Conservation (phyloP, 2,888 invertebrate genomes). For the Andrena dorsata region DNA sequence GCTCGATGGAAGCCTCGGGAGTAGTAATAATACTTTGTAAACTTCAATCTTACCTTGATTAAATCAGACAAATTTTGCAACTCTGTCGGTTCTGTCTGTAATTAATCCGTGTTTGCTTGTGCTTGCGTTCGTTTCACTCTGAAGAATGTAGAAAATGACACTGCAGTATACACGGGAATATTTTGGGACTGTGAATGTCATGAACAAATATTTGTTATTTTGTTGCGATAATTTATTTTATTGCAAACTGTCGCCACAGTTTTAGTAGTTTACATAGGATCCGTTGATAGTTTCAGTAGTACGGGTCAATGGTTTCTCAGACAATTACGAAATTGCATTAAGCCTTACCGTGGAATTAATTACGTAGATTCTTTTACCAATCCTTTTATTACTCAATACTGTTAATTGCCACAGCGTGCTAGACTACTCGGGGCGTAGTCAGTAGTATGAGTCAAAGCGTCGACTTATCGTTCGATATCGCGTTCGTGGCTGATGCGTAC, state of each 20-base stretch:
- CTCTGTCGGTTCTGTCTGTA: neutral
- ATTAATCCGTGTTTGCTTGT: slow-evolving; percentile 26
- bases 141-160: neutral
- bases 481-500: too few relatives aligned
- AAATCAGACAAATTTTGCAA: slow-evolving; percentile 18
- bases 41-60: slow-evolving; percentile 37
- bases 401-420: neutral
- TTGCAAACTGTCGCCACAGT: neutral
- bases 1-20: slow-evolving; percentile 19
- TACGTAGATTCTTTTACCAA: neutral
- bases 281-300: neutral
- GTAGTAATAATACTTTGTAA: slow-evolving; percentile 40
- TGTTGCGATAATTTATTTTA: neutral
- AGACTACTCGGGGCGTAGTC: neutral
- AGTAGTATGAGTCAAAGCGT: slow-evolving; percentile 8
- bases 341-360: neutral
- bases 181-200: neutral
- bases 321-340: neutral
- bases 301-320: slow-evolving; percentile 16
- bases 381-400: neutral
- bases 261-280: neutral
- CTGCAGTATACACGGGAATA: neutral
- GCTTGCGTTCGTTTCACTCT: neutral
- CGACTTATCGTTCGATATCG: neutral
- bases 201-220: neutral